Base-by-base conservation (phyloP, 2,888 invertebrate species). In the Nesidiocoris tenuis region DNA sequence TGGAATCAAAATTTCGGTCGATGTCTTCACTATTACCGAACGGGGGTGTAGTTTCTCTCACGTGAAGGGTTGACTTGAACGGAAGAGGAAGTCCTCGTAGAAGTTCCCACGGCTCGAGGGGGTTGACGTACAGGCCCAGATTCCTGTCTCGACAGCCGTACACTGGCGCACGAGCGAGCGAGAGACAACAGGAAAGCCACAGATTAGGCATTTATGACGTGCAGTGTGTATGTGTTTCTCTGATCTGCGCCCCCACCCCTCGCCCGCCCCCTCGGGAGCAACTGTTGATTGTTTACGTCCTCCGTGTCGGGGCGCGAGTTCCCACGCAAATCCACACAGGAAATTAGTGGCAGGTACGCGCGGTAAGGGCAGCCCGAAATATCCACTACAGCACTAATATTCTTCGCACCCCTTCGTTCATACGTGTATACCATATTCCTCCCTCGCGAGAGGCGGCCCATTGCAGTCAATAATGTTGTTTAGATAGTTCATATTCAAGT, bases 211-310 rank as follows among this genome's bases (percentile, higher is more conserved):
- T 39, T 39, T 39, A 39, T 39, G 39, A 39, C 39, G 12, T 39
- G 39, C 39, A 3, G 39, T n/a, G n/a, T n/a, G n/a, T n/a, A n/a
- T n/a, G n/a, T 39, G 39, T 39, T 39, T 39, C 39, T 7, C 39
- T 12, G 39, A 39, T 39, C 39, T 39, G n/a, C n/a, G n/a, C n/a
- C n/a, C n/a, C n/a, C n/a, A n/a, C n/a, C n/a, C n/a, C 39, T 39
- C 5, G 39, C 12, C 39, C 5, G 12, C 39, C 5, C 3, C 12
- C 12, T 3, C 12, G 39, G 67, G 67, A 67, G 67, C 67, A 67
- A 67, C 67, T 67, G 67, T 67, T 67, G 67, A 67, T 67, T 67
- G 67, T 67, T 67, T 67, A 67, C 67, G 55, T 56, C 55, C 67
- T 55, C 55, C n/a, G n/a, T n/a, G n/a, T n/a, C n/a, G 23, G 55